phyloP scores from a whole-genome alignment of 2,113 vertebrate species.

The Centropus bengalensis region DNA sequence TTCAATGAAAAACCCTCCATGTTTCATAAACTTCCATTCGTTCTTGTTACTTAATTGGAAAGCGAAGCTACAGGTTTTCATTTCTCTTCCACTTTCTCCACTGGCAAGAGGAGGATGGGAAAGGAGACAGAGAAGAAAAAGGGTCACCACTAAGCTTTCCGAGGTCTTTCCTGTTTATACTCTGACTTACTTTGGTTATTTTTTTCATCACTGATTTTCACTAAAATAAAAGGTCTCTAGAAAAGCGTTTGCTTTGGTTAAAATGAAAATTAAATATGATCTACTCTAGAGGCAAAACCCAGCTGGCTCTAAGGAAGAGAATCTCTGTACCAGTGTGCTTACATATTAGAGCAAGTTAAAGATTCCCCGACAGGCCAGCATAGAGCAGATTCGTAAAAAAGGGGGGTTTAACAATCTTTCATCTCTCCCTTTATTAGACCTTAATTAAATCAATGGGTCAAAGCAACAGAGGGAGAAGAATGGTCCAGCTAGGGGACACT shows the following conservation, averaged over 20 bases:
- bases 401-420: conserved; percentile 45
- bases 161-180: conserved; percentile 40
- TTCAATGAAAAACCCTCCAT: neutral
- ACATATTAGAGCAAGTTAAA: neutral
- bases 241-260: conserved; percentile 38
- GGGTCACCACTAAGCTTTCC: conserved; percentile 18
- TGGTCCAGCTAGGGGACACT: conserved; percentile 37
- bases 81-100: neutral
- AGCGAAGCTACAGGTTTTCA: conserved; percentile 1
- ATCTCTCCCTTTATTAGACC: conserved; percentile 55
- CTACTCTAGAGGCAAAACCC: neutral
- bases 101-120: conserved; percentile 5
- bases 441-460: conserved; percentile 64
- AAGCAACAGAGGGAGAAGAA: conserved; percentile 39
- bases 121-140: conserved; percentile 17
- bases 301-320: neutral
- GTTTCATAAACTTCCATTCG: conserved; percentile 2
- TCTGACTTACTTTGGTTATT: conserved; percentile 27
- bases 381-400: neutral
- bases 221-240: conserved; percentile 7
- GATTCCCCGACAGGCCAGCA: conserved; percentile 8
- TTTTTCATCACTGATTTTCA: conserved; percentile 45
- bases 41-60: conserved; percentile 22
- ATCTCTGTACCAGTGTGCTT: neutral
- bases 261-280: conserved; percentile 39